These are phyloP conservation scores for Sarcophaga rosellei DNA, from an alignment of 2,888 invertebrate species.

Conservation along the genomic window DNA sequence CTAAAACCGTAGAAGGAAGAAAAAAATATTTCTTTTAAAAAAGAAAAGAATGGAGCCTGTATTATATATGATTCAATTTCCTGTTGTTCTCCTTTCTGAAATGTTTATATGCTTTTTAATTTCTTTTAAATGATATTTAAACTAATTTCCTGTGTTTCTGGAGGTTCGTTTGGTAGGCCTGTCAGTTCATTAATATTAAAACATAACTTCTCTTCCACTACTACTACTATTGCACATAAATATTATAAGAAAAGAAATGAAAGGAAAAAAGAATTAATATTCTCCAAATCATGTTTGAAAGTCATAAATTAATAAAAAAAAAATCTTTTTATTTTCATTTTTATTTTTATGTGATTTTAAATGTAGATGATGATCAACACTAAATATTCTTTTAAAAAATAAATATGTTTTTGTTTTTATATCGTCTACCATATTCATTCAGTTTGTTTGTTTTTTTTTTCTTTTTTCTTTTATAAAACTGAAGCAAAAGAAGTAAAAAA, in stretches of 20 bases:
- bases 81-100: constrained; percentile 8
- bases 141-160: constrained; percentile 76
- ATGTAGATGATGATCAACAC: constrained; percentile 26
- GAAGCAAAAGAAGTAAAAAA: background rate
- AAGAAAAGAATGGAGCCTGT: background rate
- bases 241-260: background rate
- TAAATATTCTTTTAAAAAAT: constrained; percentile 2
- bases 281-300: constrained; percentile 55
- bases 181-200: background rate
- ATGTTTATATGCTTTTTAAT: constrained; percentile 4
- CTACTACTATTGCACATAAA: background rate
- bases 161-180: background rate
- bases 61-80: background rate
- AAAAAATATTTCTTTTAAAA: background rate
- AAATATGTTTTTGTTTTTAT: background rate
- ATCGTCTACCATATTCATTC: no score
- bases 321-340: no score
- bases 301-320: constrained; percentile 17
- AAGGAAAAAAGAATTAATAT: constrained; percentile 52
- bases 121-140: constrained; percentile 70
- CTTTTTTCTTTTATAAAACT: background rate
- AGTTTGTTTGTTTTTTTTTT: no score
- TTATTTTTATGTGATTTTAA: background rate
- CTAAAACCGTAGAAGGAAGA: no score
- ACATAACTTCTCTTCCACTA: constrained; percentile 6